Evolutionary conservation across 2,888 invertebrate species (phyloP).

Genomic region (Tridacna gigas): DNA sequence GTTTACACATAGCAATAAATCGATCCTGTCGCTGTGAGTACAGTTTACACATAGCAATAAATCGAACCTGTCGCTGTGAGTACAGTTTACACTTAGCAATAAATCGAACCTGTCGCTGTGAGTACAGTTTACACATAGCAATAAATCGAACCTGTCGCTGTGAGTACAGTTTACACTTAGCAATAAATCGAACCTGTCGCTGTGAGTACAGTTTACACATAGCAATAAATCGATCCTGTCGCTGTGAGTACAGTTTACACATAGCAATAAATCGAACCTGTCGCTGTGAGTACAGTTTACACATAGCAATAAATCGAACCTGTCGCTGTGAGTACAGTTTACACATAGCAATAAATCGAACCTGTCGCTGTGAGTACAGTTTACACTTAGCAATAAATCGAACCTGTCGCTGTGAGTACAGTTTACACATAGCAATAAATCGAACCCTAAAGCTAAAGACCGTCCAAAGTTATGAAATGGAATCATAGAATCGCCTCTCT

Average conservation of each 20-base stretch:
- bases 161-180: slow-evolving; percentile 74
- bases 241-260: slow-evolving; percentile 84
- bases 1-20: slow-evolving; percentile 63
- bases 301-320: slow-evolving; percentile 84
- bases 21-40: slow-evolving; percentile 87
- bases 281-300: slow-evolving; percentile 85
- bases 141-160: slow-evolving; percentile 86
- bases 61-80: slow-evolving; percentile 87
- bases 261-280: slow-evolving; percentile 85
- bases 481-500: too few species aligned
- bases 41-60: background rate
- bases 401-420: slow-evolving; percentile 86
- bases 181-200: slow-evolving; percentile 86
- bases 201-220: slow-evolving; percentile 79
- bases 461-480: too few species aligned
- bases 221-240: slow-evolving; percentile 85
- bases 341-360: slow-evolving; percentile 80
- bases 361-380: slow-evolving; percentile 86
- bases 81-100: slow-evolving; percentile 35
- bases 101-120: slow-evolving; percentile 87
- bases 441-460: too few species aligned
- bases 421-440: background rate
- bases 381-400: slow-evolving; percentile 74
- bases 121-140: slow-evolving; percentile 64
- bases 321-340: slow-evolving; percentile 85